phyloP scores from a whole-genome alignment of 2,797 vertebrate species.

The Mallotus villosus region DNA sequence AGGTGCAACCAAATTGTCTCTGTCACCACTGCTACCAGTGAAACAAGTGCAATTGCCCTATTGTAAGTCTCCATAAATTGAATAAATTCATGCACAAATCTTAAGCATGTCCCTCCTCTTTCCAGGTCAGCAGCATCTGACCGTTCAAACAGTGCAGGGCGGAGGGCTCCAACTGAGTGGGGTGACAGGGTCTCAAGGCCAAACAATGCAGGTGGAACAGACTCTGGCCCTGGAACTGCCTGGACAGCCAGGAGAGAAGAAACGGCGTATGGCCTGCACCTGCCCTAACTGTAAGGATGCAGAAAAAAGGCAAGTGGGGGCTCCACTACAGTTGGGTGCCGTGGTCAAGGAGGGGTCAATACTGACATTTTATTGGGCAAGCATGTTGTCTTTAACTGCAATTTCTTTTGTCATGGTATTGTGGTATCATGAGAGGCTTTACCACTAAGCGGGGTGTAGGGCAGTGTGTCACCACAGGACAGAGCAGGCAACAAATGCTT shows the following conservation, averaged over 20 bases:
- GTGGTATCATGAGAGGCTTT: too few relatives aligned
- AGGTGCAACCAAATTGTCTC: too few relatives aligned
- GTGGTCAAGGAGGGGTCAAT: not conserved
- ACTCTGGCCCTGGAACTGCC: constrained; percentile 87
- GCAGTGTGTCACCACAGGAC: too few relatives aligned
- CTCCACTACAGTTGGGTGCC: not conserved
- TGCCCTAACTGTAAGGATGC: constrained; percentile 98
- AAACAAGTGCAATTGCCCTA: too few relatives aligned
- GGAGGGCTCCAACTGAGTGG: constrained; percentile 90
- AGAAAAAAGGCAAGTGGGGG: constrained; percentile 84
- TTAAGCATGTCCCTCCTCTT: too few relatives aligned
- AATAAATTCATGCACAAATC: too few relatives aligned
- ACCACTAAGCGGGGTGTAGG: too few relatives aligned
- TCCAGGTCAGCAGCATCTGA: constrained; percentile 94
- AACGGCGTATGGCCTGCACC: constrained; percentile 94
- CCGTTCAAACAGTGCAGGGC: constrained; percentile 88
- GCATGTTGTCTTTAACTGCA: not conserved
- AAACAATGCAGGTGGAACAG: constrained; percentile 89
- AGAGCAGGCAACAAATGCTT: too few relatives aligned
- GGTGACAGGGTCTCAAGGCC: constrained; percentile 78
- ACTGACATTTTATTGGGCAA: not conserved
- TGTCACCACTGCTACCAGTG: too few relatives aligned
- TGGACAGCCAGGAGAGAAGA: constrained; percentile 85
- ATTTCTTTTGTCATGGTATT: too few relatives aligned
- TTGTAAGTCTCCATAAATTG: too few relatives aligned